A percentile compares a stretch with the other conserved stretches of the same genome.
Evolutionary conservation across 2,113 vertebrate species (phyloP).

Genomic region (Poicephalus gulielmi): DNA sequence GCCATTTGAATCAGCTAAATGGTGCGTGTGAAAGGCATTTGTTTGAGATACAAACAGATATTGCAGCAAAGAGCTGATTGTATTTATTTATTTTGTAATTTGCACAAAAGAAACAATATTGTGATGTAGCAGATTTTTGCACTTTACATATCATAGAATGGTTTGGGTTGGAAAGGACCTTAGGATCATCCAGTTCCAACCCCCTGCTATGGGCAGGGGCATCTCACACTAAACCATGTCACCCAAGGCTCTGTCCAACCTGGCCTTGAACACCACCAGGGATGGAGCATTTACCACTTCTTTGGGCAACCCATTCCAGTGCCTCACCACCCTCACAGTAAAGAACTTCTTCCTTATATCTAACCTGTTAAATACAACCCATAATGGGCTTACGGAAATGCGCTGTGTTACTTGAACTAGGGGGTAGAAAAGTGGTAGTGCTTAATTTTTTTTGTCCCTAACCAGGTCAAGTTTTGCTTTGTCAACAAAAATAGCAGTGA

Average conservation of each 20-base stretch:
- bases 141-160: neutral
- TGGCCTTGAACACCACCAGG: neutral
- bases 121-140: neutral
- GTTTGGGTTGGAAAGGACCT: neutral
- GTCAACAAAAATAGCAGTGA: neutral
- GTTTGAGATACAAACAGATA: neutral
- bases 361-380: neutral
- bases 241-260: neutral
- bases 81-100: neutral
- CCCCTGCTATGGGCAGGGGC: neutral
- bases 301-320: neutral
- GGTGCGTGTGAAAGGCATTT: neutral
- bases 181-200: neutral
- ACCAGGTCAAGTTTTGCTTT: neutral
- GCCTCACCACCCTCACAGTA: neutral
- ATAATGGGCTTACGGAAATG: accelerated
- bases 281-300: neutral
- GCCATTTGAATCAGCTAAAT: neutral
- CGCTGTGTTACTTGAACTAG: accelerated
- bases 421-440: neutral
- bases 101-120: neutral
- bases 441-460: neutral
- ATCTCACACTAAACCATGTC: neutral
- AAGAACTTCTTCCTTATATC: neutral
- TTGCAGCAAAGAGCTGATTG: neutral